A percentile compares a stretch with the other conserved stretches of the same genome.
These are phyloP conservation scores for Erebia palarica DNA, from an alignment of 2,888 invertebrate species.

Conservation along the genomic window DNA sequence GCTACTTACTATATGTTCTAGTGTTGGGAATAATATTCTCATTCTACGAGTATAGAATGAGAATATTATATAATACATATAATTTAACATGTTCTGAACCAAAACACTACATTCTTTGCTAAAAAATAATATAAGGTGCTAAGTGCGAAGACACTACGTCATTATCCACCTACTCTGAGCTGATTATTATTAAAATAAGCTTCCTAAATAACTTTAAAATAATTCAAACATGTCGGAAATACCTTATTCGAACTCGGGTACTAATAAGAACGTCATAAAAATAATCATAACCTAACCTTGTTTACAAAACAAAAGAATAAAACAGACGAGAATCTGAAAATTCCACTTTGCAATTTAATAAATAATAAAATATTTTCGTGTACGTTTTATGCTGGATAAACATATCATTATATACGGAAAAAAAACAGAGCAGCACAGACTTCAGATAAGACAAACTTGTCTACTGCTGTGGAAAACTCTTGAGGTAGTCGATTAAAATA, in stretches of 20 bases:
- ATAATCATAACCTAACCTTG: conserved; percentile 15
- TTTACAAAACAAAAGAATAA: conserved; percentile 20
- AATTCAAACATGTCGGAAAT: conserved; percentile 9
- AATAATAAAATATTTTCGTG: conserved; percentile 17
- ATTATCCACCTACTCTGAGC: no score
- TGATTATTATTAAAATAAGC: not conserved
- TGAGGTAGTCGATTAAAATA: no score
- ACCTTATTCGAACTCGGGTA: conserved; percentile 4
- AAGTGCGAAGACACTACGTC: no score
- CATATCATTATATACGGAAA: conserved; percentile 13
- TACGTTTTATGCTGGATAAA: conserved; percentile 17
- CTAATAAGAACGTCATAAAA: conserved; percentile 16
- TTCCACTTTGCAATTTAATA: conserved; percentile 16
- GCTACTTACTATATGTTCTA: no score
- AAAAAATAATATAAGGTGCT: no score
- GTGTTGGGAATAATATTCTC: no score
- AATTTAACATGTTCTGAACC: not conserved
- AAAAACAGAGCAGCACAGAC: not conserved
- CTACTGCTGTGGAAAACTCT: not conserved
- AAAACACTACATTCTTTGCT: not conserved
- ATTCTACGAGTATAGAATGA: no score
- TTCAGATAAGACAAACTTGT: not conserved
- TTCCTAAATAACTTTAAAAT: not conserved
- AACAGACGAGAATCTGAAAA: conserved; percentile 17
- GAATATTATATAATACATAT: no score